A percentile compares a stretch with the other conserved stretches of the same genome.
Evolutionary conservation across 2,113 vertebrate species (phyloP).

Genomic region (Cavia porcellus): DNA sequence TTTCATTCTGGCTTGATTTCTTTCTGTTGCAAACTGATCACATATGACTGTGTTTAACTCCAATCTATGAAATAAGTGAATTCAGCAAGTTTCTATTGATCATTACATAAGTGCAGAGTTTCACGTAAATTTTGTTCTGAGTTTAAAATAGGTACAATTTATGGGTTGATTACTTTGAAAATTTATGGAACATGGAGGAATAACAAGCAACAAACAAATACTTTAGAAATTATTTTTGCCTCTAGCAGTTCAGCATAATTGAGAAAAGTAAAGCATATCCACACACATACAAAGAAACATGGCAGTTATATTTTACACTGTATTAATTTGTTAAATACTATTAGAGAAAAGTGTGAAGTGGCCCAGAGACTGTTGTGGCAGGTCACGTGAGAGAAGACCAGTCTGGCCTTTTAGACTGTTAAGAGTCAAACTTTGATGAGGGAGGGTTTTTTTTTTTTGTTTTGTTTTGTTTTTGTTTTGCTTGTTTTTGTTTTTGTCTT

Average conservation of each 20-base stretch:
- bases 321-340: neutral
- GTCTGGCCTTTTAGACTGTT: neutral
- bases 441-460: neutral
- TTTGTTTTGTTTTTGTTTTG: neutral
- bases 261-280: neutral
- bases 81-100: neutral
- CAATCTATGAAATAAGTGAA: neutral
- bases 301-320: neutral
- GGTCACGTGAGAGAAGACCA: rapidly evolving
- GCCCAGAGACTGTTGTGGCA: no score
- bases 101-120: neutral
- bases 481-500: neutral
- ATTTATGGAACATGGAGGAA: neutral
- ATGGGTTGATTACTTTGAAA: neutral
- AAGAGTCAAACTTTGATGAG: neutral
- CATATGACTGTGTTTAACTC: neutral
- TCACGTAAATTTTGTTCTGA: neutral
- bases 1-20: neutral
- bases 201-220: neutral
- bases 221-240: neutral
- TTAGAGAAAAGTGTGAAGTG: neutral
- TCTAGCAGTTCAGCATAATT: neutral
- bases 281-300: neutral
- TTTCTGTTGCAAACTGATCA: neutral
- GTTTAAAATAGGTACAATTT: neutral